Evolutionary conservation across 1,140 invertebrate genomes (phyloP).

Genomic region (Leptinotarsa undecemlineata): DNA sequence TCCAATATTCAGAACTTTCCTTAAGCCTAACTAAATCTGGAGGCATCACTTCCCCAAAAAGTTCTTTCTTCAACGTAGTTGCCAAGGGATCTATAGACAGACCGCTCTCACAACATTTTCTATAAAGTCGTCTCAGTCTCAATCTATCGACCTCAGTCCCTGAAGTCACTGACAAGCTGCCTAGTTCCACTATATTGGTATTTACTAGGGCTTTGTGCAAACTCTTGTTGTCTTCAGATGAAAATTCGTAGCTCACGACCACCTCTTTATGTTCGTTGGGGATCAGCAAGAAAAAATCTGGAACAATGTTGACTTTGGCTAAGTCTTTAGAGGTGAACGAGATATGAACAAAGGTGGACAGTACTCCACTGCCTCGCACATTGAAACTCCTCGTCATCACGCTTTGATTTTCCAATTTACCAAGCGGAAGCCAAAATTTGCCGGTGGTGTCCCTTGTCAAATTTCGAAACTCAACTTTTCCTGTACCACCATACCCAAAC

Average conservation of each 20-base stretch:
- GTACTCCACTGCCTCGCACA: slow-evolving; percentile 57
- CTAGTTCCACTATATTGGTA: slow-evolving; percentile 42
- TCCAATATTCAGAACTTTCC: slow-evolving; percentile 34
- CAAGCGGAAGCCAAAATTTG: slow-evolving; percentile 59
- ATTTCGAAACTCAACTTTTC: slow-evolving; percentile 56
- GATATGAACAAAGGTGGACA: slow-evolving; percentile 57
- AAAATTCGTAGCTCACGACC: slow-evolving; percentile 35
- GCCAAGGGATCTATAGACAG: slow-evolving; percentile 36
- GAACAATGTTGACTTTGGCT: slow-evolving; percentile 40
- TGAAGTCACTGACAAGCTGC: slow-evolving; percentile 40
- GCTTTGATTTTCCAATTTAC: slow-evolving; percentile 55
- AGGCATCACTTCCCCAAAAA: slow-evolving; percentile 42
- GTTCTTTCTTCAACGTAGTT: slow-evolving; percentile 35
- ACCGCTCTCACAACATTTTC: slow-evolving; percentile 37
- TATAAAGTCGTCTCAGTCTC: slow-evolving; percentile 41
- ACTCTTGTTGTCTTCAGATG: slow-evolving; percentile 41
- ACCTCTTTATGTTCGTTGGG: slow-evolving; percentile 42
- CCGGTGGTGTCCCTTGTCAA: slow-evolving; percentile 58
- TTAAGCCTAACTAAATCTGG: slow-evolving; percentile 37
- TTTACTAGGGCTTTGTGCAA: slow-evolving; percentile 36
- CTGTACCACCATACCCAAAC: slow-evolving; percentile 59
- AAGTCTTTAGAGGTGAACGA: slow-evolving; percentile 56
- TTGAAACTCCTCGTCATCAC: slow-evolving; percentile 53
- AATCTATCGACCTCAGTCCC: slow-evolving; percentile 46
- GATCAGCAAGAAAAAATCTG: slow-evolving; percentile 38